Evolutionary conservation across 2,888 invertebrate genomes (phyloP), one percentile per base, ranked within the genome.

Genomic region (Pandemis corylana): DNA sequence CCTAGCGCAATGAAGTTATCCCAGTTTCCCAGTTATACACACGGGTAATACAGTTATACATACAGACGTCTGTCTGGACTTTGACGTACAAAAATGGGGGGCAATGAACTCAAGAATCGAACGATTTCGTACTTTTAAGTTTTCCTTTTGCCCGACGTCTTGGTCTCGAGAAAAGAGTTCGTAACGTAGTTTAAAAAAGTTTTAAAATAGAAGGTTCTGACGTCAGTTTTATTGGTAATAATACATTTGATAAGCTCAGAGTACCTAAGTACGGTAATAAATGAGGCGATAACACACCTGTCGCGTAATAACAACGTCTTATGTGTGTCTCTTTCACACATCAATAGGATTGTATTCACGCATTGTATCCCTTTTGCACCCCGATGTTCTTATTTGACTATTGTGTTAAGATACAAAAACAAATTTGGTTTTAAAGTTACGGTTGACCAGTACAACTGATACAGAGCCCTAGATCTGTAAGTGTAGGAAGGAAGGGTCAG

Each of bases 71-170:
- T 53, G 75, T 75, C 75, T 75, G 75, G 75, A 71, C 70, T 67
- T 53, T 71, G 75, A 75, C 75, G 75, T 71, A 67, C 71, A 75
- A 75, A 75, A 75, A 75, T 75, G 66, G 62, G 70, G 75, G 41
- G 71, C 71, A 46, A 63, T 51, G 75, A 71, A 70, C 75, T 46
- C 46, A 10, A 68, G 68, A 61, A 70, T 75, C 75, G 70, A 71
- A 66, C 75, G 71, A 59, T 74, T 74, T 66, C 20, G 71, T 71
- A 70, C 68, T 74, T 75, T 62, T 71, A 71, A 70, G 75, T 75
- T 71, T 75, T 71, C 74, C 28, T 59, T 59, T 59, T 20, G 28
- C 9, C 15, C 15, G 51, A 59, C 28, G 59, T 59, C 59, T 59
- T 59, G 28, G 59, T 28, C 59, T 59, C 3, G 59, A 28, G 59